Conservation (phyloP, 1,140 invertebrate genomes). For the Solen grandis region DNA sequence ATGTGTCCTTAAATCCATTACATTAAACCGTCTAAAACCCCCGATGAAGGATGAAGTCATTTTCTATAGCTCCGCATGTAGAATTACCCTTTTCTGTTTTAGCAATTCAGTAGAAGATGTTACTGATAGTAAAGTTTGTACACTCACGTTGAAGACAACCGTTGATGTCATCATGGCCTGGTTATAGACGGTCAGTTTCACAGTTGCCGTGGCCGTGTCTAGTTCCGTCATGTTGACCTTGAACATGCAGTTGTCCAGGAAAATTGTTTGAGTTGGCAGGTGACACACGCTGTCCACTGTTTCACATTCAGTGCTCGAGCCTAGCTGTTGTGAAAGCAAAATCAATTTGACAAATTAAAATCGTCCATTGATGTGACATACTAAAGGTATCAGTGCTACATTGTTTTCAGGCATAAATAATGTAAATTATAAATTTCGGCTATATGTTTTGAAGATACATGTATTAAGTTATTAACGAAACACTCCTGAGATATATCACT, state of each 20-base stretch:
- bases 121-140: no score
- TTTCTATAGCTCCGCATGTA: no score
- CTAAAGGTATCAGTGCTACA: not conserved
- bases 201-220: not conserved
- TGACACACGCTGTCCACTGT: not conserved
- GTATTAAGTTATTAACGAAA: not conserved
- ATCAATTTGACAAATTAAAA: not conserved
- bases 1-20: no score
- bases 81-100: no score
- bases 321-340: not conserved
- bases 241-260: slow-evolving; percentile 38
- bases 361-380: not conserved
- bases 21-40: no score
- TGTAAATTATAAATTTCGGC: not conserved
- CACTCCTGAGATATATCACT: no score
- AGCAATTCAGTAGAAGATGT: no score
- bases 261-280: not conserved
- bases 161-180: slow-evolving; percentile 21
- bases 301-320: not conserved
- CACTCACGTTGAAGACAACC: not conserved
- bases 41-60: no score
- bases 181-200: slow-evolving; percentile 21
- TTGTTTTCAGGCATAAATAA: not conserved
- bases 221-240: slow-evolving; percentile 18
- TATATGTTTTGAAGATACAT: not conserved